Conservation (phyloP, 2,888 invertebrate genomes). For the Leucozona laternaria region DNA sequence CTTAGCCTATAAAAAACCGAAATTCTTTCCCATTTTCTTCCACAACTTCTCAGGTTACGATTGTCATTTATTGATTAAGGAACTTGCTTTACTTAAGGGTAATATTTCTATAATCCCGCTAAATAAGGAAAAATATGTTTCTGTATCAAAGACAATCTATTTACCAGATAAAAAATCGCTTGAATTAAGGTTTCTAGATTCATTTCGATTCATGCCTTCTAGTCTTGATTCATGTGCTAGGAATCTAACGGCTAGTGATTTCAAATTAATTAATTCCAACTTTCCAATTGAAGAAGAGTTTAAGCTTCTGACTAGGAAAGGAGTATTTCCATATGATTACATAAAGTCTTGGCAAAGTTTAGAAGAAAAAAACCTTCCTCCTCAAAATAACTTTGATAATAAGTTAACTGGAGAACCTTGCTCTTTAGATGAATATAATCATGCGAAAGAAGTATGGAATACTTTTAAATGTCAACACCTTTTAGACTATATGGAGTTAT, state of each 20-base stretch:
- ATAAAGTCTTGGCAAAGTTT: background rate
- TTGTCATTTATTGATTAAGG: no score
- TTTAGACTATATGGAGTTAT: constrained; percentile 22
- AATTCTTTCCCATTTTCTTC: no score
- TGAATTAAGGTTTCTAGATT: no score
- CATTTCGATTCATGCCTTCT: background rate
- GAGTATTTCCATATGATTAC: no score
- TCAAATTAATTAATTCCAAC: background rate
- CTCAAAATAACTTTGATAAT: background rate
- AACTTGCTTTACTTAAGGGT: no score
- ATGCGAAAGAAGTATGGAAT: constrained; percentile 3
- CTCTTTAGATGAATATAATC: background rate
- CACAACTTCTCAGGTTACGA: no score
- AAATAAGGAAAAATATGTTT: no score
- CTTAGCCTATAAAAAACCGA: no score
- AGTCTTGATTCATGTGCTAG: background rate
- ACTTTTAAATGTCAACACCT: background rate
- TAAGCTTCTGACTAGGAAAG: background rate
- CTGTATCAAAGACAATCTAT: no score
- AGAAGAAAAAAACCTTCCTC: background rate
- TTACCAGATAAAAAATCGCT: no score
- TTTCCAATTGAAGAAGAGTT: background rate
- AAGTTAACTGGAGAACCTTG: background rate
- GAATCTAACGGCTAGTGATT: background rate
- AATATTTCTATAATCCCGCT: no score